Evolutionary conservation across 1,140 invertebrate species (phyloP).

Genomic region (Leptinotarsa defecta): DNA sequence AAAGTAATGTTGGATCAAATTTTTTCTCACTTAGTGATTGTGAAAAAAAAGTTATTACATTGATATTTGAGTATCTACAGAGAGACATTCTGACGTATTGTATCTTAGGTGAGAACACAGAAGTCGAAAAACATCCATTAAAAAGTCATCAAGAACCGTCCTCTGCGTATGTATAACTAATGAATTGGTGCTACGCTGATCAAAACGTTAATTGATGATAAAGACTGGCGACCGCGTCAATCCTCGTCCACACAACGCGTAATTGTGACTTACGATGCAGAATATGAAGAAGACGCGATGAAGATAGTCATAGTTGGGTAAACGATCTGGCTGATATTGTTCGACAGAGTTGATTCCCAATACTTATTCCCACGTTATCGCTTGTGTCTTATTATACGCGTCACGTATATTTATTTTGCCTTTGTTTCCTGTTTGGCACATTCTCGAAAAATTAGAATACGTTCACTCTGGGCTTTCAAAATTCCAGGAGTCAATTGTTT

Average conservation of each 20-base stretch:
- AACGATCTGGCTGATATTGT: constrained; percentile 27
- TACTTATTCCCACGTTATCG: constrained; percentile 32
- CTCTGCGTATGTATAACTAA: background rate
- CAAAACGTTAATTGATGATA: background rate
- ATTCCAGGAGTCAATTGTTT: too few relatives aligned
- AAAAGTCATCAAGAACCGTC: background rate
- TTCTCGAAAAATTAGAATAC: too few relatives aligned
- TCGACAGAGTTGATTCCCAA: constrained; percentile 28
- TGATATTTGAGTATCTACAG: too few relatives aligned
- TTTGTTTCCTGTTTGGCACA: background rate
- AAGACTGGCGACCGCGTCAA: background rate
- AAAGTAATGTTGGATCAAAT: too few relatives aligned
- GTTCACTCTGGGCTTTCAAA: too few relatives aligned
- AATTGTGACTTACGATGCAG: constrained; percentile 40
- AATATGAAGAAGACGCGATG: constrained; percentile 41
- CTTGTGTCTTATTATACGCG: background rate
- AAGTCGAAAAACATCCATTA: too few relatives aligned
- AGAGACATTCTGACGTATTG: too few relatives aligned
- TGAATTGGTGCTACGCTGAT: constrained; percentile 2
- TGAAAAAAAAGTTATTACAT: too few relatives aligned
- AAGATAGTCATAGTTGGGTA: constrained; percentile 34
- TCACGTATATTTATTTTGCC: constrained; percentile 8
- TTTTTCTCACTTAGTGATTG: too few relatives aligned
- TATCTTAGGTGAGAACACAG: too few relatives aligned
- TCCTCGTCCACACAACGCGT: constrained; percentile 31